Evolutionary conservation across 2,797 vertebrate genomes (phyloP).

Genomic region (Myiotriccus ornatus): DNA sequence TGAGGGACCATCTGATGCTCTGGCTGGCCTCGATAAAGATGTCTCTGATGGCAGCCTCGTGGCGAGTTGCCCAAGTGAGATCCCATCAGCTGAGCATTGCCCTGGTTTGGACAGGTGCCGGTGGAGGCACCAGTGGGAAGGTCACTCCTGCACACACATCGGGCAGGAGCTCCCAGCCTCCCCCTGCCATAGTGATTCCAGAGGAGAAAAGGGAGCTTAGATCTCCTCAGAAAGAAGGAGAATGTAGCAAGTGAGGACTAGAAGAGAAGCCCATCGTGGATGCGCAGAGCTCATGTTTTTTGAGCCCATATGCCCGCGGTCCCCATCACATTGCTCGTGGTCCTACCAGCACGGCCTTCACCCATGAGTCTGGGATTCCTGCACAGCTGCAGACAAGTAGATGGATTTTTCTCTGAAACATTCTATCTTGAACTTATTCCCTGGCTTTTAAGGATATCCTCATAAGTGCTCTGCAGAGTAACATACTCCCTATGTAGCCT

Average conservation of each 20-base stretch:
- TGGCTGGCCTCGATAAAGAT: neutral
- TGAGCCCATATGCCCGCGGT: neutral
- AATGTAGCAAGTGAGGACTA: neutral
- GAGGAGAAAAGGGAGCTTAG: neutral
- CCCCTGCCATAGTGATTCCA: neutral
- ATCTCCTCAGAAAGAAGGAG: neutral
- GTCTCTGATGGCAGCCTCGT: neutral
- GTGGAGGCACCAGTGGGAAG: neutral
- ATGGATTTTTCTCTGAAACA: neutral
- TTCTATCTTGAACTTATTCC: neutral
- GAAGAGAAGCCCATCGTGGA: neutral
- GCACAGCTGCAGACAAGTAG: neutral
- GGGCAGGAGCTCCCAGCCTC: neutral
- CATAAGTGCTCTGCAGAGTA: neutral
- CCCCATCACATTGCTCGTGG: fast-evolving
- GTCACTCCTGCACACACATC: fast-evolving
- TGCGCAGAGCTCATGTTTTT: neutral
- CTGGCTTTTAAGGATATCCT: neutral
- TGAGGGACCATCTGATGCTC: slow-evolving; percentile 14
- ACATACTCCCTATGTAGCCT: neutral
- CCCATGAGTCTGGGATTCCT: fast-evolving
- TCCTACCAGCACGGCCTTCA: neutral
- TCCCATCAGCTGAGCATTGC: neutral
- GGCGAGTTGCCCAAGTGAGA: neutral
- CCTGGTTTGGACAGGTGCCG: fast-evolving